A percentile compares a stretch with the other conserved stretches of the same genome.
Evolutionary conservation across 2,113 vertebrate species (phyloP).

Genomic region (Spea multiplicata): DNA sequence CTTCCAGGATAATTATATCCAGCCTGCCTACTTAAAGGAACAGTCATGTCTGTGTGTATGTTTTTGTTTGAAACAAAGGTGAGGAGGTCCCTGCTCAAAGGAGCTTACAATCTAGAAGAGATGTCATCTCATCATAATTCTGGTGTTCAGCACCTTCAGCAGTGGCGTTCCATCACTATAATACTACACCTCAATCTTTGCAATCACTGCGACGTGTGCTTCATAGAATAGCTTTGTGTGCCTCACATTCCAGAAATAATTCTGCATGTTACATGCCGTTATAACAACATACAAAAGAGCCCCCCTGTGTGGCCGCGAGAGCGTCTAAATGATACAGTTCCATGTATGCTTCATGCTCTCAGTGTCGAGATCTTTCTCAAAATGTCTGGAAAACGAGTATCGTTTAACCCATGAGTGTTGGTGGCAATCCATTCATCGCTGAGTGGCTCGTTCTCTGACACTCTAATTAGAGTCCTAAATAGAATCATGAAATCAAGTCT

Average conservation of each 20-base stretch:
- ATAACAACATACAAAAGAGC: conserved; percentile 35
- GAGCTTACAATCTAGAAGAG: no score
- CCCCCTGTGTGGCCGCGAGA: not conserved
- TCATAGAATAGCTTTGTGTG: conserved; percentile 9
- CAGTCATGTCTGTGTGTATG: no score
- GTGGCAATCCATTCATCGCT: not conserved
- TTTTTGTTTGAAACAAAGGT: no score
- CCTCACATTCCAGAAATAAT: conserved; percentile 44
- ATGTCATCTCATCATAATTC: not conserved
- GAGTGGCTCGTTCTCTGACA: not conserved
- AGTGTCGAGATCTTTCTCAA: not conserved
- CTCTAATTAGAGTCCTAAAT: not conserved
- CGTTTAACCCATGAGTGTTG: not conserved
- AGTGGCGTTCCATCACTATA: not conserved
- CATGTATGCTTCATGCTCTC: not conserved
- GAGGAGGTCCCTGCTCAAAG: no score
- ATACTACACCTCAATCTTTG: not conserved
- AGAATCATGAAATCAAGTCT: not conserved
- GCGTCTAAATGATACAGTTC: not conserved
- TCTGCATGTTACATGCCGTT: conserved; percentile 34
- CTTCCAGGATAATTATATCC: no score
- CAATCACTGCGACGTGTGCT: not conserved
- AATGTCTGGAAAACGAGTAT: not conserved
- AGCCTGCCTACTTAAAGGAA: no score
- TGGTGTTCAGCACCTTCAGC: not conserved